Evolutionary conservation across 2,797 vertebrate genomes (phyloP), one percentile per base, ranked within the genome.

Genomic region (Cossypha dichroa): DNA sequence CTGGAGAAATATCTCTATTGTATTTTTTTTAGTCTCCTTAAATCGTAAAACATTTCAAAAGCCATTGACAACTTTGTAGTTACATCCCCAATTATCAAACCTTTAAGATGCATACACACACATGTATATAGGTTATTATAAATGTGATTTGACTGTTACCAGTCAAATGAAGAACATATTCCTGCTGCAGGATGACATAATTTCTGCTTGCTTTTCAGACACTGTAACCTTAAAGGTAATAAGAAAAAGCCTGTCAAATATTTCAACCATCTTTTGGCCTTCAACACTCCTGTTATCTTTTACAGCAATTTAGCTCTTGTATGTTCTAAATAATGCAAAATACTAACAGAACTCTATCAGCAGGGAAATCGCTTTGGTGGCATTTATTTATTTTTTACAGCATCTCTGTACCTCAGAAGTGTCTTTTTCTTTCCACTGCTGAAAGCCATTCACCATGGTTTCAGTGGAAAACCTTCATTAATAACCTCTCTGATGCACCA

Each of bases 311-410:
- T 64, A 95, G 36, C n/a, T 91, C 70, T 93, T 81, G 20, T 46
- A 11, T 38, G 14, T 45, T 73, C 40, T 72, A 85, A 84, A 92
- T 67, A 81, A 93, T 43, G 45, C 84, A 89, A 80, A 93, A 54
- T 31, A 48, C 21, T 21, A 82, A 48, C 34, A 67, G n/a, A 48
- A 25, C 12, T 46, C 64, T 36, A 56, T 62, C 15, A 45, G 62
- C 64, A 66, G 63, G 31, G 23, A 80, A 90, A 67, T 33, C 4
- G 7, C 45, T 85, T 88, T 56, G 62, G 64, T 66, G 58, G 56
- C 29, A 43, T 36, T 41, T 66, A 52, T 52, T 78, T 64, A 21
- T 41, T 31, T 69, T 62, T 77, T 58, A 21, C 25, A 79, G 31
- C 22, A 6, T 16, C 25, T 46, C 62, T 45, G 6, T 29, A 28